These are phyloP conservation scores for Xiphorhynchus elegans DNA, from an alignment of 2,113 vertebrate species.

Conservation along the genomic window DNA sequence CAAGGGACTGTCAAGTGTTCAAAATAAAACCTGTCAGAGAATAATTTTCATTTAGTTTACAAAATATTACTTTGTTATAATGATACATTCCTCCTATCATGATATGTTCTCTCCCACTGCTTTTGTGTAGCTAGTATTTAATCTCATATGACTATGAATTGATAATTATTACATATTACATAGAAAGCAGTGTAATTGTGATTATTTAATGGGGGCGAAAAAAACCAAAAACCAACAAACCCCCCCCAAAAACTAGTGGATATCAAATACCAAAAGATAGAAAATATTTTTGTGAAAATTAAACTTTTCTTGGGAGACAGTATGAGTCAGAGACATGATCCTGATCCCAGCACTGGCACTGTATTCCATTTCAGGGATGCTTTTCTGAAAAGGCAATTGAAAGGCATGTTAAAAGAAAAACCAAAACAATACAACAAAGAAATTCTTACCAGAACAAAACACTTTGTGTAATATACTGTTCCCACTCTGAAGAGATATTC, in stretches of 20 bases:
- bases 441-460: neutral
- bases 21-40: neutral
- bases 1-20: neutral
- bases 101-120: neutral
- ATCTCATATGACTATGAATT: neutral
- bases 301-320: neutral
- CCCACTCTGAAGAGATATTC: neutral
- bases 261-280: neutral
- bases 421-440: neutral
- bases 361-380: neutral
- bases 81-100: neutral
- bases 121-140: neutral
- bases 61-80: neutral
- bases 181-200: neutral
- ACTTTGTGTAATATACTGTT: neutral
- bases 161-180: neutral
- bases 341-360: neutral
- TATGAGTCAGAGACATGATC: neutral
- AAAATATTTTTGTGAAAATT: neutral
- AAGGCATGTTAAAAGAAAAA: neutral
- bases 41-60: neutral
- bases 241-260: neutral
- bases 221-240: neutral
- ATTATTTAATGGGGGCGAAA: neutral
- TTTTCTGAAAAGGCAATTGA: neutral